phyloP scores from a whole-genome alignment of 2,888 invertebrate genomes.

The Zygothrica quintamaculata region DNA sequence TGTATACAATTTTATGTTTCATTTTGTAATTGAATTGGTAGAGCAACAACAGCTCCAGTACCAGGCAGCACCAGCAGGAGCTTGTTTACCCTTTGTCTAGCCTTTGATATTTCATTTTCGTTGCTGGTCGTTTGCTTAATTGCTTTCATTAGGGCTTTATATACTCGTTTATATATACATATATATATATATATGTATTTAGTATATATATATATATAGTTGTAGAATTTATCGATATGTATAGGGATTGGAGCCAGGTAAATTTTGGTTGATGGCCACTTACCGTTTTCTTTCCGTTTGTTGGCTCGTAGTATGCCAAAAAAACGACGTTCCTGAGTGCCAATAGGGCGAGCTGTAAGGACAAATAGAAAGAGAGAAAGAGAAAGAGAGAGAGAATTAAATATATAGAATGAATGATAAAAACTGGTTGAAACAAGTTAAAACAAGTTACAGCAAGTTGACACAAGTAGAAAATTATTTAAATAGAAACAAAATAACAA shows the following conservation, averaged over 20 bases:
- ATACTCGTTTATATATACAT: conserved; percentile 8
- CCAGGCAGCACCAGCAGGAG: conserved; percentile 9
- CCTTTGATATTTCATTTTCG: conserved; percentile 70
- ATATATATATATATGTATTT: not conserved
- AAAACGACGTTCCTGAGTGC: conserved; percentile 62
- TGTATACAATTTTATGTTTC: conserved; percentile 19
- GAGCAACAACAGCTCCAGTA: too few species aligned
- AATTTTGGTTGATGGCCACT: conserved; percentile 28
- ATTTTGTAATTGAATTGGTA: conserved; percentile 64
- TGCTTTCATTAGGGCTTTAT: conserved; percentile 65
- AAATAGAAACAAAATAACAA: too few species aligned
- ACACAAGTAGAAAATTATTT: conserved; percentile 2
- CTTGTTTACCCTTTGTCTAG: conserved; percentile 75
- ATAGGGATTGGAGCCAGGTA: not conserved
- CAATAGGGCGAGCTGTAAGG: conserved; percentile 29
- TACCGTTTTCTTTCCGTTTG: conserved; percentile 63
- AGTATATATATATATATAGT: not conserved
- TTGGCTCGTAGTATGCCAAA: conserved; percentile 68
- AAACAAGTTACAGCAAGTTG: not conserved
- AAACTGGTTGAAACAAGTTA: conserved; percentile 28
- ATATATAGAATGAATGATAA: not conserved
- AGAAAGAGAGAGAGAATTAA: not conserved
- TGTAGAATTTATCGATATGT: conserved; percentile 1
- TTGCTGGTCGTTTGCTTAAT: conserved; percentile 60
- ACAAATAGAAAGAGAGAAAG: conserved; percentile 4